A percentile compares a stretch with the other conserved stretches of the same genome.
phyloP scores from a whole-genome alignment of 2,888 invertebrate genomes.

The Nomada ruficornis region DNA sequence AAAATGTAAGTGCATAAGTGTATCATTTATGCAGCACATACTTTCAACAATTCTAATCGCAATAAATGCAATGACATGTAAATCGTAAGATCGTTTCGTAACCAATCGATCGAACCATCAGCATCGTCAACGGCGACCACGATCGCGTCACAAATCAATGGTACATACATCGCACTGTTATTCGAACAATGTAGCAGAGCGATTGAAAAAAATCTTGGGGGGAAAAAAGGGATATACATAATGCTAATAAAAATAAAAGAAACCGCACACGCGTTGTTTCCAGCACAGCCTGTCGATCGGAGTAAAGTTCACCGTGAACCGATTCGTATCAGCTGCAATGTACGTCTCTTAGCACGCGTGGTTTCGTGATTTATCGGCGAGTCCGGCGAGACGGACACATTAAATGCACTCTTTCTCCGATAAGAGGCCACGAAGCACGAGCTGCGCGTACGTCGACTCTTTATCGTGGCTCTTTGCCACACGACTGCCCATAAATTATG shows the following conservation, averaged over 20 bases:
- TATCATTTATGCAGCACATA: not conserved
- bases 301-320: constrained; percentile 72
- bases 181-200: not conserved
- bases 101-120: too few relatives aligned
- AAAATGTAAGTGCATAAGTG: too few relatives aligned
- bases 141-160: too few relatives aligned
- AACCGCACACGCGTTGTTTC: constrained; percentile 9
- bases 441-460: constrained; percentile 67
- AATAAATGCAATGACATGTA: not conserved
- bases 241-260: not conserved
- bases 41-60: not conserved
- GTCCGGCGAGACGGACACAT: constrained; percentile 46
- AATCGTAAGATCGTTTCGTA: not conserved
- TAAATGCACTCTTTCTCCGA: constrained; percentile 61
- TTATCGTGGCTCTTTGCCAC: constrained; percentile 67
- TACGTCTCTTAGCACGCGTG: constrained; percentile 44
- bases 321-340: constrained; percentile 49
- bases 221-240: not conserved
- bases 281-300: constrained; percentile 40
- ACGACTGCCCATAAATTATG: constrained; percentile 59
- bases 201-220: not conserved
- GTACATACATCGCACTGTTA: too few relatives aligned
- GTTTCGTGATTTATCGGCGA: constrained; percentile 57
- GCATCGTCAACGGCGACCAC: too few relatives aligned
- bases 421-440: constrained; percentile 59